phyloP scores from a whole-genome alignment of 1,140 invertebrate genomes.

The Bombus sylvicola region DNA sequence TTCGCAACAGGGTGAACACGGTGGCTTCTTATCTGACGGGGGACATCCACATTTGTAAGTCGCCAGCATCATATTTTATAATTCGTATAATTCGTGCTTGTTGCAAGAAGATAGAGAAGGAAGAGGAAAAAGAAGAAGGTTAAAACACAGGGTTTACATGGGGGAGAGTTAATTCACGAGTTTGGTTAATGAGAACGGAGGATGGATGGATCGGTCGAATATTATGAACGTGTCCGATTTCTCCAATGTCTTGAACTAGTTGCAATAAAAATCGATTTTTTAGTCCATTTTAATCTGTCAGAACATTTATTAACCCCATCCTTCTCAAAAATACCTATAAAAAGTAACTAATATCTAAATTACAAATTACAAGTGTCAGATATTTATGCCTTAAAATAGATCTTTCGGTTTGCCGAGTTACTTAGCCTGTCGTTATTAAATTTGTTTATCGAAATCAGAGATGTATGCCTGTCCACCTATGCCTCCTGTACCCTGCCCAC shows the following conservation, averaged over 20 bases:
- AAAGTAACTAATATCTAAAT: too few species aligned
- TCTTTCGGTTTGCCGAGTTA: too few species aligned
- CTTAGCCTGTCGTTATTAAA: too few species aligned
- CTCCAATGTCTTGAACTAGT: background rate
- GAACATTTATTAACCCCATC: too few species aligned
- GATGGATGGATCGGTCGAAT: conserved; percentile 6
- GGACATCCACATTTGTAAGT: conserved; percentile 68
- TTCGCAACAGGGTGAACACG: conserved; percentile 31
- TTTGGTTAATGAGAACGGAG: background rate
- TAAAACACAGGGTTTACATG: background rate
- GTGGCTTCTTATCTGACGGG: background rate
- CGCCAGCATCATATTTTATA: conserved; percentile 65
- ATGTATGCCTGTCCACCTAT: conserved; percentile 59
- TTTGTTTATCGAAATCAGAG: background rate
- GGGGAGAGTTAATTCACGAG: background rate
- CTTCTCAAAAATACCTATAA: too few species aligned
- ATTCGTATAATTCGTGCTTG: background rate
- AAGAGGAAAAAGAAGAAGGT: background rate
- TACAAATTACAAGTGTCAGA: too few species aligned
- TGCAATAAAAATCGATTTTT: background rate
- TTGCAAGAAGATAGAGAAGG: background rate
- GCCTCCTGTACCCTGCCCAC: conserved; percentile 19
- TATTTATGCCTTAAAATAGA: too few species aligned
- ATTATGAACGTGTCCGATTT: background rate
- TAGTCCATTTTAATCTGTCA: background rate